Evolutionary conservation across 64 coral and sea anemone species (phyloP), one percentile per base, ranked within the genome.

Genomic region (Dendronephthya gigantea): DNA sequence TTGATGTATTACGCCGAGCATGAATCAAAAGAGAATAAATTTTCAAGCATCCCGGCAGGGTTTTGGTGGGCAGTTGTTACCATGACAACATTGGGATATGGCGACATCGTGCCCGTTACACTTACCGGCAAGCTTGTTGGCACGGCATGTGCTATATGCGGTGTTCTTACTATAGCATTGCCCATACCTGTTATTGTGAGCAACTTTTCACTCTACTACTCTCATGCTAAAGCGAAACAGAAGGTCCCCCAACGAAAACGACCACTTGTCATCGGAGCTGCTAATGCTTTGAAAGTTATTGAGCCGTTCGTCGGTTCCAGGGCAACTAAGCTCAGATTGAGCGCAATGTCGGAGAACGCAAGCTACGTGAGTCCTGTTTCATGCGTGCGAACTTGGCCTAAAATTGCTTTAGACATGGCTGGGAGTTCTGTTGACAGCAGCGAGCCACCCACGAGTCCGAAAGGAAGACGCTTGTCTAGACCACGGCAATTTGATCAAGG

Each of bases 151-250:
- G 91, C 94, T 14, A 27, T 93, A 2, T 96, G 87, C 55, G 94
- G 94, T 11, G 88, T 96, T 74, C 68, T 96, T 14, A 92, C 92
- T 68, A 88, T 96, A 52, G 94, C 94, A 83, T 37, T 96, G 22
- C 94, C 94, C 23, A 92, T 96, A 29, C 92, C 94, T 23, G 85
- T 96, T 83, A 96, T 96, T 83, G 94, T 91, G 17, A 90, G 90
- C 58, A 96, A 96, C 32, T 96, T 96, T 28, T 90, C 90, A 56
- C 86, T 92, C 9, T 96, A 90, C 43, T 96, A 96, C 83, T 92
- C 94, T 15, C 94, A 97, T 83, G 94, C 94, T 0, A 92, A 97
- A 81, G 94, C 94, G 6, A 88, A 91, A 32, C 86, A 93, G n/a
- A 97, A 93, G 23, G 83, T 91, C 48, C 86, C 91, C 0, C 93